Evolutionary conservation across 2,888 invertebrate genomes (phyloP).

Genomic region (Drosophila macrospina): DNA sequence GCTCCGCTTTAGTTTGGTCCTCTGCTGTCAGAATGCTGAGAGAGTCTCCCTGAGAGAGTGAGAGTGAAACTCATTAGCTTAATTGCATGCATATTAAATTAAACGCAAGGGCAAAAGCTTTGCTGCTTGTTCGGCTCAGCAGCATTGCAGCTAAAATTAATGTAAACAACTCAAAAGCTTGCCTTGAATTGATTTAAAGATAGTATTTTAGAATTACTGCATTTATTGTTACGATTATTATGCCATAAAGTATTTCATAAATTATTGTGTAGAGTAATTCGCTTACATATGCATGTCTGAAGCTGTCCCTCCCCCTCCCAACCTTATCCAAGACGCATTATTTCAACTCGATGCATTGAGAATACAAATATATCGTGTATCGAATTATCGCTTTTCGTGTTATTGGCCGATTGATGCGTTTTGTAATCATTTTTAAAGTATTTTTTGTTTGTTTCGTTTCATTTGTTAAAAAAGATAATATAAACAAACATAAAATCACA

Average conservation of each 20-base stretch:
- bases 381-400: slow-evolving; percentile 26
- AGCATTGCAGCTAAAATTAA: background rate
- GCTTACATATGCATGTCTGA: slow-evolving; percentile 36
- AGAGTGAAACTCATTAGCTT: background rate
- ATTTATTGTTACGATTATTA: slow-evolving; percentile 58
- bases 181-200: background rate
- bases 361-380: slow-evolving; percentile 39
- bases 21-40: background rate
- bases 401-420: slow-evolving; percentile 40
- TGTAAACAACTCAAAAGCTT: background rate
- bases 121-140: background rate
- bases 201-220: slow-evolving; percentile 43
- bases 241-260: slow-evolving; percentile 66
- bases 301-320: slow-evolving; percentile 15
- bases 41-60: background rate
- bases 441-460: slow-evolving; percentile 20
- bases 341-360: slow-evolving; percentile 17
- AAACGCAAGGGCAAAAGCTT: background rate
- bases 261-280: slow-evolving; percentile 63
- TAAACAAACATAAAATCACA: slow-evolving; percentile 48
- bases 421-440: slow-evolving; percentile 20
- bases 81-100: background rate
- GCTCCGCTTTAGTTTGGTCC: background rate
- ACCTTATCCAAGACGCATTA: slow-evolving; percentile 3
- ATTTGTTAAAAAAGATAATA: slow-evolving; percentile 35